Evolutionary conservation across 2,888 invertebrate genomes (phyloP).

Genomic region (Galerucella calmariensis): DNA sequence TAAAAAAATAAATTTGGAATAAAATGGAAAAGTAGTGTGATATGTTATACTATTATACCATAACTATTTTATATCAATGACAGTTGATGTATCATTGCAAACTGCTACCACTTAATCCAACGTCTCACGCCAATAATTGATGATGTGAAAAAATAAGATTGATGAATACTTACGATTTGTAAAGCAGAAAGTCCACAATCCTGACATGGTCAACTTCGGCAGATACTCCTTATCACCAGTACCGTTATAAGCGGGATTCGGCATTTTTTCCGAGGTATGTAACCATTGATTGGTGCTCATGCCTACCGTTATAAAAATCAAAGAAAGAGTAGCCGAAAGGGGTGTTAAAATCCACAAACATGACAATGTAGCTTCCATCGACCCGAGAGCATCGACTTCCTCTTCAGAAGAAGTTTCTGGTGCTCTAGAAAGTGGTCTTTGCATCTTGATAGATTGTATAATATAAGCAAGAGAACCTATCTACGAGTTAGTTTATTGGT

Average conservation of each 20-base stretch:
- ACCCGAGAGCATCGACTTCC: slow-evolving; percentile 55
- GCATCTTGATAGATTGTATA: slow-evolving; percentile 50
- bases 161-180: slow-evolving; percentile 76
- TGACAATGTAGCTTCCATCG: slow-evolving; percentile 72
- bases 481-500: background rate
- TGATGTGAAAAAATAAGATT: too few species aligned
- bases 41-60: too few species aligned
- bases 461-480: background rate
- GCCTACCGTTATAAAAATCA: slow-evolving; percentile 78
- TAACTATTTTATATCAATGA: too few species aligned
- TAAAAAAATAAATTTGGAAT: too few species aligned
- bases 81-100: too few species aligned
- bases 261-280: slow-evolving; percentile 86
- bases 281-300: slow-evolving; percentile 87
- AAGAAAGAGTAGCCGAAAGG: slow-evolving; percentile 76
- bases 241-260: slow-evolving; percentile 81
- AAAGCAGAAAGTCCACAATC: slow-evolving; percentile 83
- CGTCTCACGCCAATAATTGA: too few species aligned
- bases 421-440: slow-evolving; percentile 55
- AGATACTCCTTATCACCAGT: slow-evolving; percentile 78
- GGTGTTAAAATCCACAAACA: slow-evolving; percentile 74
- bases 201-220: slow-evolving; percentile 82
- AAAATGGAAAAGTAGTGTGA: too few species aligned
- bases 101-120: too few species aligned
- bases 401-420: slow-evolving; percentile 51